Conservation (phyloP, 1,140 invertebrate genomes). For the Rhagoletis zephyria region DNA sequence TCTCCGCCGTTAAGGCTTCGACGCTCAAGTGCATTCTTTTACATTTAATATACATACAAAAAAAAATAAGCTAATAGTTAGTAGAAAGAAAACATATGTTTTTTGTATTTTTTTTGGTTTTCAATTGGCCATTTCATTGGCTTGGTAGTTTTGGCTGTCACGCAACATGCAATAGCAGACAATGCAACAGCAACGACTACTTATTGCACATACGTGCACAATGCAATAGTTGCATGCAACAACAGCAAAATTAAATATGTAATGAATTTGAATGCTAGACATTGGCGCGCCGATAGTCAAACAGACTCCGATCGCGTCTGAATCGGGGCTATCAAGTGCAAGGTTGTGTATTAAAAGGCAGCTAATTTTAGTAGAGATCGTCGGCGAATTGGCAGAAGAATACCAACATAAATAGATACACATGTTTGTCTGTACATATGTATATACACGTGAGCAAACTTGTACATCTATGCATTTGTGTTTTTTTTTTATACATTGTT, state of each 20-base stretch:
- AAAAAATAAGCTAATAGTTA: too few relatives aligned
- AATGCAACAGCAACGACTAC: not conserved
- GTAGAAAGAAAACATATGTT: too few relatives aligned
- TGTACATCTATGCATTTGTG: too few relatives aligned
- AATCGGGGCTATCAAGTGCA: conserved; percentile 41
- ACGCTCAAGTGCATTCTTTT: too few relatives aligned
- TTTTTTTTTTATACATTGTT: too few relatives aligned
- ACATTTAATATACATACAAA: too few relatives aligned
- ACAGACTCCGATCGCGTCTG: not conserved
- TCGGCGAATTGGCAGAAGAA: not conserved
- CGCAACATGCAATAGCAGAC: not conserved
- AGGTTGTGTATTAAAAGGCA: not conserved
- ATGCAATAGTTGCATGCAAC: conserved; percentile 29
- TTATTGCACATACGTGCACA: not conserved
- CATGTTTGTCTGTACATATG: too few relatives aligned
- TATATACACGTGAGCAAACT: too few relatives aligned
- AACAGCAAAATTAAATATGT: conserved; percentile 29
- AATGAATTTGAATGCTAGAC: conserved; percentile 23
- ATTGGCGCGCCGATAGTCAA: not conserved
- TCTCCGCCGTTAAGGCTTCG: too few relatives aligned
- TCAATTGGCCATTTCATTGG: not conserved
- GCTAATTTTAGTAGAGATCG: conserved; percentile 34
- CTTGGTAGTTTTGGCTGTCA: not conserved
- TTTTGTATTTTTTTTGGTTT: not conserved
- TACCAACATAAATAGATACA: not conserved